Evolutionary conservation across 1,140 invertebrate genomes (phyloP).

Genomic region (Zaprionus kolodkinae): DNA sequence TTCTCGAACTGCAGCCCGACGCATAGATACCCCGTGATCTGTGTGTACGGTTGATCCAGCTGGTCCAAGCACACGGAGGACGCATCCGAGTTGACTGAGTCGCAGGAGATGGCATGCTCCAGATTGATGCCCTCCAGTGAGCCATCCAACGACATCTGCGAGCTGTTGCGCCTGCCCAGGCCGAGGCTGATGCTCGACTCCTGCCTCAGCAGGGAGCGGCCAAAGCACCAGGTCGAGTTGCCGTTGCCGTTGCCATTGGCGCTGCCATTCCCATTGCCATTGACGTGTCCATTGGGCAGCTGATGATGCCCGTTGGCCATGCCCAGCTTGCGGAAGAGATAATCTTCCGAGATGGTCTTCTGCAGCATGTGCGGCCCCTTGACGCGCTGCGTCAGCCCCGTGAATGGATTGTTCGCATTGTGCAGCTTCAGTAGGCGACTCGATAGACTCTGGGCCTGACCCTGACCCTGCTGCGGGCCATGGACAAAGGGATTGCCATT

Average conservation of each 20-base stretch:
- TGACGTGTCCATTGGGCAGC: constrained; percentile 38
- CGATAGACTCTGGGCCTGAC: constrained; percentile 34
- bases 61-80: constrained; percentile 90
- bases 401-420: constrained; percentile 73
- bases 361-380: constrained; percentile 80
- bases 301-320: constrained; percentile 30
- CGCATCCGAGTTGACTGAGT: constrained; percentile 91
- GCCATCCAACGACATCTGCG: constrained; percentile 69
- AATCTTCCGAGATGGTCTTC: constrained; percentile 83
- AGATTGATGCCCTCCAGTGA: constrained; percentile 66
- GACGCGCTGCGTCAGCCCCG: constrained; percentile 64
- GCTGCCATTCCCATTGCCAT: constrained; percentile 8
- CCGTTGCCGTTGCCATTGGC: constrained; percentile 50
- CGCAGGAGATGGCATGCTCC: constrained; percentile 90
- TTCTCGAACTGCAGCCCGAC: constrained; percentile 92
- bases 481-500: constrained; percentile 71
- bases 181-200: constrained; percentile 72
- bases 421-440: constrained; percentile 59
- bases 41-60: constrained; percentile 87
- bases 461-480: constrained; percentile 8
- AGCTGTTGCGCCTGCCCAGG: constrained; percentile 74
- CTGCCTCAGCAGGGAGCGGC: constrained; percentile 70
- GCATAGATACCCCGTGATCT: constrained; percentile 90
- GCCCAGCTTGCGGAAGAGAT: constrained; percentile 74
- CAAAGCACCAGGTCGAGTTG: constrained; percentile 77